Percentiles rank a stretch among this genome's conserved stretches.
Evolutionary conservation across 2,113 vertebrate genomes (phyloP).

Genomic region (Dasyornis broadbenti): DNA sequence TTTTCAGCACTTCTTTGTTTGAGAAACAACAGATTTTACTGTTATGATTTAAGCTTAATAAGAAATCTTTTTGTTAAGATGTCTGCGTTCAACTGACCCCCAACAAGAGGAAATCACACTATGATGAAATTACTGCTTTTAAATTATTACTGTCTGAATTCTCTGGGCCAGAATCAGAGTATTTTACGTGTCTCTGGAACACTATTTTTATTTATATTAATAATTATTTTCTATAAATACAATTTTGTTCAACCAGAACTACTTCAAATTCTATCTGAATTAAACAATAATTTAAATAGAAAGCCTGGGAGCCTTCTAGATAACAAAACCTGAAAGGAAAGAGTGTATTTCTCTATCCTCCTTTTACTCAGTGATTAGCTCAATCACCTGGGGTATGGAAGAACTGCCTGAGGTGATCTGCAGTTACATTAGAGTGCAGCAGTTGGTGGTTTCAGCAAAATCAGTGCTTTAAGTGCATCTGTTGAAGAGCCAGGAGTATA

Average conservation of each 20-base stretch:
- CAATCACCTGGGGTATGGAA: neutral
- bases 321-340: neutral
- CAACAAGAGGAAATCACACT: neutral
- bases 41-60: neutral
- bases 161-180: neutral
- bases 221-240: neutral
- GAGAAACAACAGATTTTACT: neutral
- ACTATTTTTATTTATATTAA: neutral
- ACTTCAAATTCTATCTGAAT: neutral
- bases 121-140: neutral
- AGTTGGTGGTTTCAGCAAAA: neutral
- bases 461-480: rapidly evolving
- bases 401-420: neutral
- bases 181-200: neutral
- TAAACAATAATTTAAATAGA: neutral
- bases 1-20: neutral
- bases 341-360: neutral
- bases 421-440: neutral
- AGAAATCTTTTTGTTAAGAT: neutral
- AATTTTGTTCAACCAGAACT: neutral
- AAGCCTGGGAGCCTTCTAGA: neutral
- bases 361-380: neutral
- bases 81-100: neutral
- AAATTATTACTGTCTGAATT: neutral
- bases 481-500: neutral